Evolutionary conservation across 1,140 invertebrate species (phyloP), one percentile per base, ranked within the genome.

Genomic region (Arion vulgaris): DNA sequence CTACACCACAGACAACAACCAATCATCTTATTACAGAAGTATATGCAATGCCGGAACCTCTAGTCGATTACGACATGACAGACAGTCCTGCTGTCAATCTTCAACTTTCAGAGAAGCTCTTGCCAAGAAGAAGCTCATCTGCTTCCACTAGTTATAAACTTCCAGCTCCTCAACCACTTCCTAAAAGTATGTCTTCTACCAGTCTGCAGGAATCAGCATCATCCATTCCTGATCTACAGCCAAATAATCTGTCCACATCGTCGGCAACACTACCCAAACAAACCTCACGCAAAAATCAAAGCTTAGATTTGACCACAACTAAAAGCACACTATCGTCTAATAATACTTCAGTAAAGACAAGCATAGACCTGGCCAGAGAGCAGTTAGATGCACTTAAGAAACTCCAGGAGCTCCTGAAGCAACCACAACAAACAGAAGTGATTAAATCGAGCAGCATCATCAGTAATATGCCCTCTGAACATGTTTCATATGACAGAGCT

Each of bases 31-130:
- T 36, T 34, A 49, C 13, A 76, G 79, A 34, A 74, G 15, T 19
- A 83, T n/a, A n/a, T n/a, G 76, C 45, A 77, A 84, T 38, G 69
- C 77, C 80, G 57, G 87, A 88, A 68, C 87, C 87, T 28, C 87
- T 85, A 28, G 75, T 80, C 49, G 87, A 87, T 69, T 88, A 88
- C 73, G 85, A 87, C 28, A 77, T 88, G 71, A 84, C 85, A 45
- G 80, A 84, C 41, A 68, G 51, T 1, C 41, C 80, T 0, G 45
- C 75, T 7, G 71, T n/a, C 11, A 4, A 23, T 38, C 34, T n/a
- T 81, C 41, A 17, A 26, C 71, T 11, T 9, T 66, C 0, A n/a
- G 41, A 13, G 45, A 36, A 49, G 23, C n/a, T 2, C 49, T 53
- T 76, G 26, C 68, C 45, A 32, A 26, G 78, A 51, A 80, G 41